Evolutionary conservation across 2,888 invertebrate species (phyloP).

Genomic region (Electrophaes corylata): DNA sequence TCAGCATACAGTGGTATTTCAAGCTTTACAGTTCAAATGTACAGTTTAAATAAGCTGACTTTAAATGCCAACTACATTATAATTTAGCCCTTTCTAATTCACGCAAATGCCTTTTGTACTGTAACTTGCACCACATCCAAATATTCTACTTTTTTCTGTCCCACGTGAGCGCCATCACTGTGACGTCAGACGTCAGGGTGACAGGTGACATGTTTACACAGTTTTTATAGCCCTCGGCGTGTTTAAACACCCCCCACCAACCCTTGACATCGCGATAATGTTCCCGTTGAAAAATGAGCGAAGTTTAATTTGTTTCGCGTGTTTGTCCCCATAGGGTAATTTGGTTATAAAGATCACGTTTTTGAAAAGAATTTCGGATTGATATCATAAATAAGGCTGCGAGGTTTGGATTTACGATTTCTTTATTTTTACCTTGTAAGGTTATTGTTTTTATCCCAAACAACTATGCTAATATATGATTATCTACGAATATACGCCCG

Average conservation of each 20-base stretch:
- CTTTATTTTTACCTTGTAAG: neutral
- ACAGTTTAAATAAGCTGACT: neutral
- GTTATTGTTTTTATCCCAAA: neutral
- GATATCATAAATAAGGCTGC: neutral
- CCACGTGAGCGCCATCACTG: slow-evolving; percentile 33
- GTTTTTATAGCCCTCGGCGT: slow-evolving; percentile 40
- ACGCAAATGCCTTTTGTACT: neutral
- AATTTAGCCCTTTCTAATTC: neutral
- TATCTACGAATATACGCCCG: too few relatives aligned
- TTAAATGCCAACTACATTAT: neutral
- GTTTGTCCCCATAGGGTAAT: slow-evolving; percentile 23
- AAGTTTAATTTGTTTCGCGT: slow-evolving; percentile 33
- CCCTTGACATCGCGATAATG: slow-evolving; percentile 40
- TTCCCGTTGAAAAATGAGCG: slow-evolving; percentile 46
- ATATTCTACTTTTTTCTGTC: neutral
- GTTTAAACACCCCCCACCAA: slow-evolving; percentile 38
- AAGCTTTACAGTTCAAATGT: too few relatives aligned
- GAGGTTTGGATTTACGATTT: neutral
- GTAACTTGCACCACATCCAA: slow-evolving; percentile 13
- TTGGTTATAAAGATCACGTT: slow-evolving; percentile 21
- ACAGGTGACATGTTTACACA: slow-evolving; percentile 50
- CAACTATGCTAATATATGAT: too few relatives aligned
- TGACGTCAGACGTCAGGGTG: slow-evolving; percentile 38
- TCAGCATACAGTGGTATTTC: too few relatives aligned
- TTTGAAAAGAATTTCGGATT: slow-evolving; percentile 16